Evolutionary conservation across 1,140 invertebrate genomes (phyloP).

Genomic region (Pseudomyrmex concolor): DNA sequence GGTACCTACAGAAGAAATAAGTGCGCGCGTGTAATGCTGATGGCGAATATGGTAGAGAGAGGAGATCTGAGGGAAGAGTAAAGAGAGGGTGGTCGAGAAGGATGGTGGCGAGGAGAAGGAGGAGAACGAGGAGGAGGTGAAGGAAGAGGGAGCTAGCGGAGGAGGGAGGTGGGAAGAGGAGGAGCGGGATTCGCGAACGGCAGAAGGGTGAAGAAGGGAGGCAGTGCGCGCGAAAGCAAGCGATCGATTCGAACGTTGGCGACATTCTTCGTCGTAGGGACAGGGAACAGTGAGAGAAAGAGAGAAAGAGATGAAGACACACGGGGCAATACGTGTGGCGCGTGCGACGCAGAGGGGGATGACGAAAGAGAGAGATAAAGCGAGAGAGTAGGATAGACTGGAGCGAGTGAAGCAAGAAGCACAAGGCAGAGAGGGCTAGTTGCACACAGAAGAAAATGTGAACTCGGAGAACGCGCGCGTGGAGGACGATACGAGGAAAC

Average conservation of each 20-base stretch:
- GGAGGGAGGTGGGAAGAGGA: conserved; percentile 24
- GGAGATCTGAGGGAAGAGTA: conserved; percentile 71
- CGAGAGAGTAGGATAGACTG: conserved; percentile 50
- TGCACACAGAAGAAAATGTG: conserved; percentile 45
- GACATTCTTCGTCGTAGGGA: conserved; percentile 81
- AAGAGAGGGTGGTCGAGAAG: conserved; percentile 59
- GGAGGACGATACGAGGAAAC: conserved; percentile 32
- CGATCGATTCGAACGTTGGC: conserved; percentile 83
- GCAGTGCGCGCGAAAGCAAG: conserved; percentile 70
- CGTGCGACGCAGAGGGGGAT: conserved; percentile 41
- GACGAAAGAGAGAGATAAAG: conserved; percentile 45
- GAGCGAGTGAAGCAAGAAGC: conserved; percentile 61
- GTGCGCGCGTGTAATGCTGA: conserved; percentile 83
- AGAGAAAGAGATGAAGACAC: conserved; percentile 43
- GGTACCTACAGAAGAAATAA: conserved; percentile 84
- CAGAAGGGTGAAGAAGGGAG: conserved; percentile 61
- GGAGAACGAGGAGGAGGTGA: conserved; percentile 50
- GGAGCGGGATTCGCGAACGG: conserved; percentile 31
- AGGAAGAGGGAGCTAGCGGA: conserved; percentile 30
- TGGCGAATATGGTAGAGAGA: conserved; percentile 82
- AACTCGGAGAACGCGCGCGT: conserved; percentile 47
- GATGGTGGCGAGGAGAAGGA: conserved; percentile 15
- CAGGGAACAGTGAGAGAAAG: conserved; percentile 66
- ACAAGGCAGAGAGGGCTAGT: conserved; percentile 57
- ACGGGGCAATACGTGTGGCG: conserved; percentile 18